Evolutionary conservation across 2,888 invertebrate species (phyloP).

Genomic region (Pseudoips prasinana): DNA sequence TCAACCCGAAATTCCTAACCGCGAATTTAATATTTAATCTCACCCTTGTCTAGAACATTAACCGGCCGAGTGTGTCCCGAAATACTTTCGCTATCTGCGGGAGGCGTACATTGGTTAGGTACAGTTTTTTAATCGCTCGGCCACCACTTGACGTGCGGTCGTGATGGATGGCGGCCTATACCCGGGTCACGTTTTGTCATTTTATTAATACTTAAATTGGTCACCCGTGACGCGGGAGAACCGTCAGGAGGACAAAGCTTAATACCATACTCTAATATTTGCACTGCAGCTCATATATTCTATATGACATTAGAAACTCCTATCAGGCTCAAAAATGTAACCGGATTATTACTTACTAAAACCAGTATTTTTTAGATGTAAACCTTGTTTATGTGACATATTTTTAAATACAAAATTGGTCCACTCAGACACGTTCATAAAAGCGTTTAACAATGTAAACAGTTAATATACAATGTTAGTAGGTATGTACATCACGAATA

Average conservation of each 20-base stretch:
- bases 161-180: constrained; percentile 72
- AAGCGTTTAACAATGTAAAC: constrained; percentile 14
- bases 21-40: constrained; percentile 80
- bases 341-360: too few relatives aligned
- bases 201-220: constrained; percentile 82
- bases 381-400: too few relatives aligned
- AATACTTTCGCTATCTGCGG: constrained; percentile 62
- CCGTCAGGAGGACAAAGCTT: constrained; percentile 51
- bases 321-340: too few relatives aligned
- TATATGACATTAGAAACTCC: constrained; percentile 28
- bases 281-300: constrained; percentile 28
- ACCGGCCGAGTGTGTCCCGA: constrained; percentile 64
- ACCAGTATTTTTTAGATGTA: too few relatives aligned
- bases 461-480: constrained; percentile 18
- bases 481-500: constrained; percentile 17
- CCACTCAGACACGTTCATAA: constrained; percentile 1
- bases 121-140: constrained; percentile 74
- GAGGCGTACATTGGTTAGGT: constrained; percentile 60
- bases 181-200: constrained; percentile 78
- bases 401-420: too few relatives aligned
- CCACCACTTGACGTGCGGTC: constrained; percentile 71
- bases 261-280: constrained; percentile 43
- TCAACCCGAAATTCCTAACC: constrained; percentile 77
- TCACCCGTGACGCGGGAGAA: constrained; percentile 69
- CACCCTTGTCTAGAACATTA: constrained; percentile 80